Percentiles rank a stretch among this genome's conserved stretches.
phyloP scores from a whole-genome alignment of 2,113 vertebrate species.

The Macaca fascicularis region DNA sequence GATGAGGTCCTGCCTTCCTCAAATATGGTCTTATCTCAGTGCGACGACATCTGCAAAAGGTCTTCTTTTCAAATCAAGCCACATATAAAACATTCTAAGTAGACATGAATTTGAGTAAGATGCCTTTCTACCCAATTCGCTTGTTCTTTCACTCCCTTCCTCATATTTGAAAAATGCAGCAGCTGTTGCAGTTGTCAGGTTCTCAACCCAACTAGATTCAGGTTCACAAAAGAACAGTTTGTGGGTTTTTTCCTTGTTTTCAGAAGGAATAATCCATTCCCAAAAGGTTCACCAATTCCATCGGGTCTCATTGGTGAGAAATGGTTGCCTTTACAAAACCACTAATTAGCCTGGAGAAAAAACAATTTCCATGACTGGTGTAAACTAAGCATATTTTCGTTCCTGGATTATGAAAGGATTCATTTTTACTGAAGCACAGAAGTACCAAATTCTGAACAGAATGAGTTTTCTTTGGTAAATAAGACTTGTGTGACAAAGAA shows the following conservation, averaged over 20 bases:
- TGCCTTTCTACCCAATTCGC: accelerated
- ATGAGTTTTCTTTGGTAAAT: background rate
- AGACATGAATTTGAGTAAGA: accelerated
- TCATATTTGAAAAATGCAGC: background rate
- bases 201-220: background rate
- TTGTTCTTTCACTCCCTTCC: background rate
- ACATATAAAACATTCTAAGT: background rate
- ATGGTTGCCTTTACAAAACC: background rate
- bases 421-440: background rate
- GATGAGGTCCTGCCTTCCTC: background rate
- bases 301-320: background rate
- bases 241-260: background rate
- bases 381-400: background rate
- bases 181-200: background rate
- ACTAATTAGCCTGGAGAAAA: background rate
- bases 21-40: background rate
- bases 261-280: background rate
- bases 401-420: background rate
- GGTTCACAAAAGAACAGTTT: background rate
- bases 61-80: background rate
- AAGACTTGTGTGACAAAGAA: background rate
- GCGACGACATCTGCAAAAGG: background rate
- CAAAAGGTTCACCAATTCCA: background rate
- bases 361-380: background rate
- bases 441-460: background rate